phyloP scores from a whole-genome alignment of 2,888 invertebrate genomes.

The Coelopa pilipes region DNA sequence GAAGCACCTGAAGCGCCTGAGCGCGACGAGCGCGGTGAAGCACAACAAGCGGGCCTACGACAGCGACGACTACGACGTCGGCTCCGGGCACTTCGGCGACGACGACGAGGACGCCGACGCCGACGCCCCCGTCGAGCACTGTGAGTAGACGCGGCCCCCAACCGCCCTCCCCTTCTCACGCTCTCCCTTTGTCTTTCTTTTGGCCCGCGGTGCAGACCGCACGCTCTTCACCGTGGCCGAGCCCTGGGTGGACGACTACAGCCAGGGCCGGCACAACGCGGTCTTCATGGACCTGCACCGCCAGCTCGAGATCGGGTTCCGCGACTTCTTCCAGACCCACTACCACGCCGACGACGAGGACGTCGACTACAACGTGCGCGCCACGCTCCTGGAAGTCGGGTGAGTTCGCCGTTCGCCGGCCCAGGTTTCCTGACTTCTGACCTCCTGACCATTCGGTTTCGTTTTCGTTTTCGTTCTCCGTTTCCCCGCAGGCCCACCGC shows the following conservation, averaged over 20 bases:
- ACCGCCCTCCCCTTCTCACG: no score
- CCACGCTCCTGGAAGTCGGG: constrained; percentile 53
- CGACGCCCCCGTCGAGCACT: constrained; percentile 40
- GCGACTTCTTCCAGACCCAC: constrained; percentile 47
- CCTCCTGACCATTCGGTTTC: background rate
- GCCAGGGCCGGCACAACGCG: constrained; percentile 40
- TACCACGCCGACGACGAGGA: constrained; percentile 45
- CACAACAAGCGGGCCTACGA: constrained; percentile 47
- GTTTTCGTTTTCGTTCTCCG: background rate
- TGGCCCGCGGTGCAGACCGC: constrained; percentile 49
- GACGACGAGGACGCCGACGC: constrained; percentile 44
- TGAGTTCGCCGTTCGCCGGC: constrained; percentile 45
- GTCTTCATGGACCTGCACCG: constrained; percentile 50
- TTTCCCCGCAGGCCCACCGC: constrained; percentile 56
- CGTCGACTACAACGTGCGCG: constrained; percentile 46
- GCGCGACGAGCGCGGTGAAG: constrained; percentile 18
- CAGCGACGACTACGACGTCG: constrained; percentile 48
- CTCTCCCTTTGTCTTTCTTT: no score
- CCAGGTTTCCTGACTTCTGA: no score
- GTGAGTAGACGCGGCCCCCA: constrained; percentile 47
- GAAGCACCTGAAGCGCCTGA: constrained; percentile 28
- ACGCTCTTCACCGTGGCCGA: constrained; percentile 56
- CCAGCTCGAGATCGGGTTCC: constrained; percentile 47
- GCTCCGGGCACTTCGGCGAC: constrained; percentile 48
- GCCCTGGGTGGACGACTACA: constrained; percentile 51